These are phyloP conservation scores for Percina caprodes DNA, from an alignment of 2,113 vertebrate genomes.

Conservation along the genomic window DNA sequence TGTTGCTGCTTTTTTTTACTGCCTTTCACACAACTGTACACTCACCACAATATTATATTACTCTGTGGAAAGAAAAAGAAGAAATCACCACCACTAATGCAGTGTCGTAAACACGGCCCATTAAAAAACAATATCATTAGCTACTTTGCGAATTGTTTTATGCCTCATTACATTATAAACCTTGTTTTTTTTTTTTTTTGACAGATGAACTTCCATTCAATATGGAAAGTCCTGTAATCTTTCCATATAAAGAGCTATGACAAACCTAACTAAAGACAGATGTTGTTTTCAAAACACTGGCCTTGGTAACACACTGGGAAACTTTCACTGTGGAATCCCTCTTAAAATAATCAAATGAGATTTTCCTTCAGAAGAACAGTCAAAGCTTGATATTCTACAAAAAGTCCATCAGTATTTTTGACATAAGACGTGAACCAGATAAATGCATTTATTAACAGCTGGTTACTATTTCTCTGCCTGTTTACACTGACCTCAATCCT, in stretches of 20 bases:
- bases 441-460: not conserved
- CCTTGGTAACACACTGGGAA: constrained; percentile 63
- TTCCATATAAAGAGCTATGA: constrained; percentile 31
- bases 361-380: constrained; percentile 5
- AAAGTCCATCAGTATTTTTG: not conserved
- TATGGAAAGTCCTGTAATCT: constrained; percentile 32
- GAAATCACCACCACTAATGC: not conserved
- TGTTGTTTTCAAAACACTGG: constrained; percentile 73
- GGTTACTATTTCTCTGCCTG: not conserved
- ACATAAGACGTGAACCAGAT: not conserved
- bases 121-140: not conserved
- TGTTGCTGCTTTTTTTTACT: not conserved
- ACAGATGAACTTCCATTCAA: constrained; percentile 26
- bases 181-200: not conserved
- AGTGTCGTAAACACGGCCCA: not conserved
- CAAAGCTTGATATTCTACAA: not conserved
- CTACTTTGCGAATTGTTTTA: not conserved
- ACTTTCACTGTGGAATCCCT: not conserved
- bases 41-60: not conserved
- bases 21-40: not conserved
- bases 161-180: not conserved
- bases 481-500: not conserved
- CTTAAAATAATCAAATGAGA: not conserved
- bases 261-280: constrained; percentile 68
- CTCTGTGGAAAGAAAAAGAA: constrained; percentile 3